These are phyloP conservation scores for Caenorhabditis doughertyi DNA, from an alignment of 2,888 invertebrate species.

Conservation along the genomic window DNA sequence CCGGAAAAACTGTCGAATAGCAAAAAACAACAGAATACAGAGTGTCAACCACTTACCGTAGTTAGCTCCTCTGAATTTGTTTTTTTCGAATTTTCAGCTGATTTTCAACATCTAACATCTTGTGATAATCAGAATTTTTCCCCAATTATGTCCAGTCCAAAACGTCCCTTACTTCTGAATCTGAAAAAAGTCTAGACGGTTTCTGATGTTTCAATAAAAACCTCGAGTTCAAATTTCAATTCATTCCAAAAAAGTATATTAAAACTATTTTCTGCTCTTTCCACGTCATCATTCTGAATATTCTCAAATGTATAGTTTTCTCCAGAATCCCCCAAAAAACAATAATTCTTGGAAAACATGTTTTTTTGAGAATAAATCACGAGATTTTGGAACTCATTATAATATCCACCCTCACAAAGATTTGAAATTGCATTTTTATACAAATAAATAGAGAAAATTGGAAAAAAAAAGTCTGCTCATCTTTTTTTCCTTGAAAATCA, in stretches of 20 bases:
- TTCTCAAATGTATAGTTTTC: no score
- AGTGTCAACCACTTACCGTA: no score
- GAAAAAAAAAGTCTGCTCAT: no score
- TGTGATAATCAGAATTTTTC: no score
- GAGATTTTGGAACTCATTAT: background rate
- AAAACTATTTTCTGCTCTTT: background rate
- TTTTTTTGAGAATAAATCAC: background rate
- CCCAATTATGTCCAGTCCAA: no score
- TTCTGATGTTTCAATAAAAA: background rate
- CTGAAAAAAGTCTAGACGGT: background rate
- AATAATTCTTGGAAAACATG: background rate
- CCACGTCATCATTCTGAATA: conserved; percentile 16
- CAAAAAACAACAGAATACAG: no score
- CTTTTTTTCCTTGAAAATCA: no score
- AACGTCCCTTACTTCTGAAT: no score
- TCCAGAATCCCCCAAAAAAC: background rate
- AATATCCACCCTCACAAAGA: background rate
- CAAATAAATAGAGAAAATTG: background rate
- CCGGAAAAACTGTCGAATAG: no score
- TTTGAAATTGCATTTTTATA: background rate
- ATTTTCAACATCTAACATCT: no score
- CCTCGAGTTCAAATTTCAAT: background rate
- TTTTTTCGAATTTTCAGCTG: no score
- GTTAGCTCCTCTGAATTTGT: no score
- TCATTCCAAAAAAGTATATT: background rate